Evolutionary conservation across 2,888 invertebrate species (phyloP), one percentile per base, ranked within the genome.

Genomic region (Marasmarcha lunaedactyla): DNA sequence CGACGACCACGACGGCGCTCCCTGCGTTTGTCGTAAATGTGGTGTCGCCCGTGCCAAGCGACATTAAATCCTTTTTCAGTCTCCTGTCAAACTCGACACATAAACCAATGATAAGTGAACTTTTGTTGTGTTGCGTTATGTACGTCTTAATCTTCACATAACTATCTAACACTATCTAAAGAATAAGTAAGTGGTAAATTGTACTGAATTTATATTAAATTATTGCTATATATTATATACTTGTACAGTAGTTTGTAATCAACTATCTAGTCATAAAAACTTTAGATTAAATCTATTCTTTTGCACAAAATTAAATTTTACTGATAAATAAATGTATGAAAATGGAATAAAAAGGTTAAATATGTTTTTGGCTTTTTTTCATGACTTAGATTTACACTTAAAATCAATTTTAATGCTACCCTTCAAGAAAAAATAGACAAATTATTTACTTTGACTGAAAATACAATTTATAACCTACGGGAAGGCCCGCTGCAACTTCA

Each of bases 11-110:
- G 14, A 72, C 81, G 14, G 72, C 74, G 47, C 46, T 56, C 33
- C 71, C 74, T 37, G 63, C 69, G 1, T 62, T 64, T 33, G 56
- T 77, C 38, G 61, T 73, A 38, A 78, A 79, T 45, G 76, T 77
- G 25, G 60, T 78, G 20, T 74, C 77, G 52, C 81, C 81, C 37
- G 59, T 81, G 33, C 81, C 78, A 49, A 81, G 81, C 50, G 79
- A 81, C 59, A 83, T 81, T 79, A 81, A 81, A 56, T 78, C 71
- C 11, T 79, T 30, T 66, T 51, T 57, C 62, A 26, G 65, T 60
- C 33, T 46, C 52, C 7, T 20, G 20, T 5, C 20, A 20, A 20
- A 20, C 20, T 20, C 20, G 20, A 20, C 20, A 5, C 7, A 3
- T 5, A 20, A 20, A 7, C 3, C 3, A 5, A 5, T 3, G 20